Percentiles rank a stretch among this genome's conserved stretches.
Conservation (phyloP, 2,113 vertebrate genomes). For the Cygnus buccinator region DNA sequence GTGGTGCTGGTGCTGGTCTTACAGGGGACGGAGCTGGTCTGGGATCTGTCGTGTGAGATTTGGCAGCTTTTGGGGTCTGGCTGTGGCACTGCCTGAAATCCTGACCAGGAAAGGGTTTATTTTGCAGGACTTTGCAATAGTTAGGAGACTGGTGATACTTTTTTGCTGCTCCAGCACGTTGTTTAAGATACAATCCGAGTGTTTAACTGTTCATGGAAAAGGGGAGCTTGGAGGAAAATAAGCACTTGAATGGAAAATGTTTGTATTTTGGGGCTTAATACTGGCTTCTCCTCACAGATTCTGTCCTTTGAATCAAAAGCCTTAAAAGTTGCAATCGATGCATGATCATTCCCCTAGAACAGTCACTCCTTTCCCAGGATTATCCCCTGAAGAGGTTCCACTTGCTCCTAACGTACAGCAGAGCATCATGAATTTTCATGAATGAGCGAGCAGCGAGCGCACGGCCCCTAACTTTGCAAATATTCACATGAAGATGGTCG, state of each 20-base stretch:
- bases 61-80: neutral
- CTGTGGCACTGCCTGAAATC: neutral
- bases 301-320: neutral
- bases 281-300: neutral
- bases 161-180: neutral
- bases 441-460: slow-evolving; percentile 14
- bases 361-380: neutral
- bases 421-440: slow-evolving; percentile 26
- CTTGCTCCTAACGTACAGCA: neutral
- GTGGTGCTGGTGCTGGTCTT: neutral
- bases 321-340: neutral
- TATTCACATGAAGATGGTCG: neutral
- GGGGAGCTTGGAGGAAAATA: neutral
- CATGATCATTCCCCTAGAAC: neutral
- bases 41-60: neutral
- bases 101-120: neutral
- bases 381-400: neutral
- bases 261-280: neutral
- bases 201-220: neutral
- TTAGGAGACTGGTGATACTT: neutral
- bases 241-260: neutral
- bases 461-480: neutral
- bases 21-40: rapidly evolving
- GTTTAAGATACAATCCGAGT: neutral
- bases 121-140: neutral